Evolutionary conservation across 2,888 invertebrate genomes (phyloP), one percentile per base, ranked within the genome.

Genomic region (Diarsia brunnea): DNA sequence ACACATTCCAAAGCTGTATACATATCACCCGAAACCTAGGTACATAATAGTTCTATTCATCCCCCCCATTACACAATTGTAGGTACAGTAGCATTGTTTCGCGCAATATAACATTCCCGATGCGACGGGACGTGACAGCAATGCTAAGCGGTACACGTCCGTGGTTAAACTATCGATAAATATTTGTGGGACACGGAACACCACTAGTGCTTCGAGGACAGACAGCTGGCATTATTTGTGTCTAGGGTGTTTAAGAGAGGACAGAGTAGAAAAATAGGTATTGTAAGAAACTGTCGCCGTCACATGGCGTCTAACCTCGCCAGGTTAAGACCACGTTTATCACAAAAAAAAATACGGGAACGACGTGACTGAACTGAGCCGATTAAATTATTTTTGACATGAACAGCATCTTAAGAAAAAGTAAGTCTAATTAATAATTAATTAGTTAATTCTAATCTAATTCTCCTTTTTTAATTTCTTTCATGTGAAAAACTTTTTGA

Each of bases 81-180:
- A 66, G 55, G 63, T 66, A 73, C 76, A 66, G 55, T 67, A 19
- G 72, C 69, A 75, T 82, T 82, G 74, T 84, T 82, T 78, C 38
- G 66, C 74, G 68, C 86, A 83, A 83, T 81, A 80, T 74, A 79
- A 67, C 80, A 76, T 79, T 79, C 84, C 75, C 73, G 51, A 73
- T 76, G 75, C 80, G 74, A 78, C 71, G 69, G 75, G 21, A 79
- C 88, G 86, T 87, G 86, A 84, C 84, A 79, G 73, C 76, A 76
- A 79, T 82, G 72, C 68, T 71, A 67, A 75, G 68, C 68, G 61
- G 53, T 71, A 77, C 77, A 79, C 81, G 69, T 69, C 58, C 27
- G 81, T 72, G 69, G 78, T 77, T 79, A 84, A 84, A 84, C 86
- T 80, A 81, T 84, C 79, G 73, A 84, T 79, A 87, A 87, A 87